A percentile compares a stretch with the other conserved stretches of the same genome.
Evolutionary conservation across 2,113 vertebrate genomes (phyloP).

Genomic region (Catharus minimus): DNA sequence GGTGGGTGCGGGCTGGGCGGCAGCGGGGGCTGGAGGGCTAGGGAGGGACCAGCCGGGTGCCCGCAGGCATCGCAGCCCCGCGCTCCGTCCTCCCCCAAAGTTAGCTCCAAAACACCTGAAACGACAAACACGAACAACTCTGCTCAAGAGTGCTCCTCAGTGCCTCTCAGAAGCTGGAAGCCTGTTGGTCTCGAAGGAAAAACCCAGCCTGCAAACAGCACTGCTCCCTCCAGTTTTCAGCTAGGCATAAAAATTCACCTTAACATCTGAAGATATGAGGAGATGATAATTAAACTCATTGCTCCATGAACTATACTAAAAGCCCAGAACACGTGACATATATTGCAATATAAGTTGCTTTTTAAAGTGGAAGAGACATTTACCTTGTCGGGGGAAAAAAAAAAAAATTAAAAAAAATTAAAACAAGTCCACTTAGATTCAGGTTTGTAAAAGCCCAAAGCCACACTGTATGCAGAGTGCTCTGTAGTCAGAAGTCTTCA

Average conservation of each 20-base stretch:
- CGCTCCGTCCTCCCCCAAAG: neutral
- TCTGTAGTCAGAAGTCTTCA: neutral
- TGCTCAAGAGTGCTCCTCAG: neutral
- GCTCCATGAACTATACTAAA: neutral
- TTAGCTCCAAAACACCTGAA: neutral
- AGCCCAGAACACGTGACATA: neutral
- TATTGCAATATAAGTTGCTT: neutral
- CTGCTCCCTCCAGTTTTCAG: neutral
- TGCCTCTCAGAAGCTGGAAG: neutral
- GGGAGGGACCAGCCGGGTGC: neutral
- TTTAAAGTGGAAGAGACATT: conserved; percentile 31
- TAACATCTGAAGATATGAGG: neutral
- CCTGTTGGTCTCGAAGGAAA: neutral
- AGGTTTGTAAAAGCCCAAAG: neutral
- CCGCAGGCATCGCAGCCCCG: neutral
- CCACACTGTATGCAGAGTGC: neutral
- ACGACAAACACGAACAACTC: neutral
- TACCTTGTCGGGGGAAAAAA: neutral
- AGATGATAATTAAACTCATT: neutral
- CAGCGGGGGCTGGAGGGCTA: neutral
- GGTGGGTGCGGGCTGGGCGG: neutral
- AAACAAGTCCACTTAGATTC: neutral
- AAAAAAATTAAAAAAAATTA: neutral
- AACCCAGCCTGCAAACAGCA: neutral
- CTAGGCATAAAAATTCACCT: neutral